Conservation (phyloP, 1,140 invertebrate genomes). For the Aradophagus sp. region DNA sequence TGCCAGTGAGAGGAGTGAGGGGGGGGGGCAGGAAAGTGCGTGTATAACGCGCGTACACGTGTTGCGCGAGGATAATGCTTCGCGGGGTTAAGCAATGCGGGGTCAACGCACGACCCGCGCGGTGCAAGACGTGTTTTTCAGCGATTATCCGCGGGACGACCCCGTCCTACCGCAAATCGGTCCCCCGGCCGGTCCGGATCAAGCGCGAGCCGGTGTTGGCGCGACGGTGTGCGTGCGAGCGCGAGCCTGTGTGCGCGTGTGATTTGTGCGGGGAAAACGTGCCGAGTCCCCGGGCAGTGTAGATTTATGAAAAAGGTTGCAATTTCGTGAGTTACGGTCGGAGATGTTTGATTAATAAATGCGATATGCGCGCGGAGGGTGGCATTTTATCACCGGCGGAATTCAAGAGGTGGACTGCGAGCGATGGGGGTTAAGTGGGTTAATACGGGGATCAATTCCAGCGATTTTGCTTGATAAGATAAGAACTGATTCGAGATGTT, state of each 20-base stretch:
- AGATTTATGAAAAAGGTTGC: constrained; percentile 38
- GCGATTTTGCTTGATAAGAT: too few relatives aligned
- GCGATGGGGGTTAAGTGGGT: constrained; percentile 28
- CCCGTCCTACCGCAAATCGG: constrained; percentile 56
- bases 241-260: not conserved
- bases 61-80: constrained; percentile 57
- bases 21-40: constrained; percentile 15
- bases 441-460: constrained; percentile 6
- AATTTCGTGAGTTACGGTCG: constrained; percentile 28
- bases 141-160: constrained; percentile 46
- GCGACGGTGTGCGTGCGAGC: not conserved
- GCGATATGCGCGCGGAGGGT: constrained; percentile 2
- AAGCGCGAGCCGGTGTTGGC: constrained; percentile 37
- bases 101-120: constrained; percentile 59
- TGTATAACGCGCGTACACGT: constrained; percentile 50
- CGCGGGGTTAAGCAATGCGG: constrained; percentile 56
- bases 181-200: constrained; percentile 10
- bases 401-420: constrained; percentile 1
- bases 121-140: constrained; percentile 42
- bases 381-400: too few relatives aligned
- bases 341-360: constrained; percentile 39
- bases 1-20: not conserved
- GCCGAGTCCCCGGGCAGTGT: constrained; percentile 12
- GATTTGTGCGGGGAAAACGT: constrained; percentile 11
- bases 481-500: too few relatives aligned